These are phyloP conservation scores for Sminthopsis crassicaudata DNA, from an alignment of 2,113 vertebrate genomes.

Conservation along the genomic window DNA sequence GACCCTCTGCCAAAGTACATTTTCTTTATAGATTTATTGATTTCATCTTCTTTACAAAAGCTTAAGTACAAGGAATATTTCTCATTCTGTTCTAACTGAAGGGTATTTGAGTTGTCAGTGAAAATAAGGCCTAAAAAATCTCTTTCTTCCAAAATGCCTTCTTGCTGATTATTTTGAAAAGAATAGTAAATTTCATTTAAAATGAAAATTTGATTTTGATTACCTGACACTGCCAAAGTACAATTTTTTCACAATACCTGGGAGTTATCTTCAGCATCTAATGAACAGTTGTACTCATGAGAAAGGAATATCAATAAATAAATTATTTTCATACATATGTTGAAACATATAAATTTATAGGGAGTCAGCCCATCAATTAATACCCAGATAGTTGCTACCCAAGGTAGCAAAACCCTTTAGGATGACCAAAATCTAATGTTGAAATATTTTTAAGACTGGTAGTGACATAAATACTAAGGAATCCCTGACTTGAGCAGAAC, in stretches of 20 bases:
- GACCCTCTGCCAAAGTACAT: conserved; percentile 56
- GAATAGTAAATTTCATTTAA: not conserved
- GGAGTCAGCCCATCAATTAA: not conserved
- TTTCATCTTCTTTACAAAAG: conserved; percentile 36
- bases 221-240: not conserved
- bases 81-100: conserved; percentile 1
- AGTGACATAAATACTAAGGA: not conserved
- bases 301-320: not conserved
- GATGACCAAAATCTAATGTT: not conserved
- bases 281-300: not conserved
- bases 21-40: conserved; percentile 30
- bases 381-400: not conserved
- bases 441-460: not conserved
- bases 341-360: not conserved
- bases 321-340: not conserved
- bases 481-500: not conserved
- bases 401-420: not conserved
- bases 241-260: not conserved
- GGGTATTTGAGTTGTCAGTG: conserved; percentile 1
- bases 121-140: conserved; percentile 27
- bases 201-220: not conserved
- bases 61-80: not conserved
- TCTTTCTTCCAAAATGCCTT: conserved; percentile 30
- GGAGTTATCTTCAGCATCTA: not conserved
- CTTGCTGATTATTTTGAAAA: conserved; percentile 36